A percentile compares a stretch with the other conserved stretches of the same genome.
phyloP scores from a whole-genome alignment of 1,140 invertebrate genomes.

The Tribolium castaneum region DNA sequence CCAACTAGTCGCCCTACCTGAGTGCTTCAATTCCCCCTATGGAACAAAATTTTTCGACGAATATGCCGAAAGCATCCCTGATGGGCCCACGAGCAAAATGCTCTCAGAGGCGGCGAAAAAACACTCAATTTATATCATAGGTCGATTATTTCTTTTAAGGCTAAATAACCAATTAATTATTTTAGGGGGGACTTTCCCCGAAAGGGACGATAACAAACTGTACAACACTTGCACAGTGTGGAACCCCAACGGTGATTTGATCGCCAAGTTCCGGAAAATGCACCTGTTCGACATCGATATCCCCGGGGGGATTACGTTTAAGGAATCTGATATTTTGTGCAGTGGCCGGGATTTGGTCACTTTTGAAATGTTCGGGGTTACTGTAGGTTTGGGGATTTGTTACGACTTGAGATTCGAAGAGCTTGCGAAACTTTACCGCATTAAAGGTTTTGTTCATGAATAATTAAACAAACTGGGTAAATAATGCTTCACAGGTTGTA shows the following conservation, averaged over 20 bases:
- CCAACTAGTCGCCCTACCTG: conserved; percentile 84
- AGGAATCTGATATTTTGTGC: conserved; percentile 87
- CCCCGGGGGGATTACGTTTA: conserved; percentile 91
- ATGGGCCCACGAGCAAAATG: conserved; percentile 76
- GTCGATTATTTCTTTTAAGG: conserved; percentile 57
- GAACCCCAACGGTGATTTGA: conserved; percentile 80
- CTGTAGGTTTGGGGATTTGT: conserved; percentile 95
- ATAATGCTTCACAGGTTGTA: conserved; percentile 73
- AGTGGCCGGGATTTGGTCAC: conserved; percentile 81
- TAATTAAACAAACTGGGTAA: neutral
- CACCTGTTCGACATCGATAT: conserved; percentile 97
- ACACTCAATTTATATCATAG: conserved; percentile 84
- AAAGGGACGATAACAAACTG: conserved; percentile 75
- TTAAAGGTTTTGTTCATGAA: conserved; percentile 50
- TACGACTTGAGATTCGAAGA: conserved; percentile 95
- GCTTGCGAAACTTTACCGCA: conserved; percentile 85
- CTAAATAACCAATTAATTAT: neutral
- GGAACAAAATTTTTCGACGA: conserved; percentile 88
- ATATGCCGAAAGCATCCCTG: conserved; percentile 87
- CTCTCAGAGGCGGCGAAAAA: conserved; percentile 82
- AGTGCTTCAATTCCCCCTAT: conserved; percentile 96
- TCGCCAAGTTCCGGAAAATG: conserved; percentile 83
- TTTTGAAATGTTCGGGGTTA: conserved; percentile 80
- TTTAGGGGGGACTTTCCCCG: conserved; percentile 83
- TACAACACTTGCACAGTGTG: conserved; percentile 95